Conservation (phyloP, 2,888 invertebrate genomes). For the Drosophila neutralis region DNA sequence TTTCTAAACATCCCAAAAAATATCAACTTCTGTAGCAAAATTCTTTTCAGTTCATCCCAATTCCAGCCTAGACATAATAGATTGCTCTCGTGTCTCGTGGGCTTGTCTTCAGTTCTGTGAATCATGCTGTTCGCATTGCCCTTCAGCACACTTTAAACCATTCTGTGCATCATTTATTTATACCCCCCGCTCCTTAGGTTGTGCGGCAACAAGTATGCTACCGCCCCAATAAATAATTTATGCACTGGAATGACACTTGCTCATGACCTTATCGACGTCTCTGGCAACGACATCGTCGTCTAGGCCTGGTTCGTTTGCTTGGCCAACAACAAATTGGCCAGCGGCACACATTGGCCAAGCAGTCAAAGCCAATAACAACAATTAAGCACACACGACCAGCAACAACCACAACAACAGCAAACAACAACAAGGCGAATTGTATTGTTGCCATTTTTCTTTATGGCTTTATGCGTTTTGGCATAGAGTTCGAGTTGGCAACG, state of each 20-base stretch:
- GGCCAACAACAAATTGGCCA: conserved; percentile 51
- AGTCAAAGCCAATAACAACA: conserved; percentile 73
- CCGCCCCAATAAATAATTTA: conserved; percentile 69
- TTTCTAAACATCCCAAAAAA: not conserved
- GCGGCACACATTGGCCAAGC: conserved; percentile 63
- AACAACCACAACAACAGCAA: conserved; percentile 26
- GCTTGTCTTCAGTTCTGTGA: conserved; percentile 22
- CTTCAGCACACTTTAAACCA: conserved; percentile 52
- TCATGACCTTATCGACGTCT: conserved; percentile 77
- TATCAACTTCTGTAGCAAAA: not conserved
- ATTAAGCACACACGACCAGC: conserved; percentile 65
- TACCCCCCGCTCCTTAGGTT: not conserved
- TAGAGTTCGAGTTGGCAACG: conserved; percentile 69
- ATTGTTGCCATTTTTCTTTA: conserved; percentile 78
- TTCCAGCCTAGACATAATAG: conserved; percentile 13
- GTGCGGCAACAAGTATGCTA: conserved; percentile 15
- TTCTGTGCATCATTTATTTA: conserved; percentile 44
- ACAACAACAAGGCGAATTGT: conserved; percentile 58
- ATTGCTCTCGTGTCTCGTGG: conserved; percentile 22
- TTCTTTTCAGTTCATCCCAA: not conserved
- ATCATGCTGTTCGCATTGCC: conserved; percentile 45
- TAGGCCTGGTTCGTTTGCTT: conserved; percentile 42
- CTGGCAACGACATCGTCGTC: conserved; percentile 21
- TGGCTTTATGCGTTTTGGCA: conserved; percentile 74
- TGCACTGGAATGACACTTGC: conserved; percentile 79